phyloP scores from a whole-genome alignment of 2,797 vertebrate genomes.

The Poeciliopsis infans region DNA sequence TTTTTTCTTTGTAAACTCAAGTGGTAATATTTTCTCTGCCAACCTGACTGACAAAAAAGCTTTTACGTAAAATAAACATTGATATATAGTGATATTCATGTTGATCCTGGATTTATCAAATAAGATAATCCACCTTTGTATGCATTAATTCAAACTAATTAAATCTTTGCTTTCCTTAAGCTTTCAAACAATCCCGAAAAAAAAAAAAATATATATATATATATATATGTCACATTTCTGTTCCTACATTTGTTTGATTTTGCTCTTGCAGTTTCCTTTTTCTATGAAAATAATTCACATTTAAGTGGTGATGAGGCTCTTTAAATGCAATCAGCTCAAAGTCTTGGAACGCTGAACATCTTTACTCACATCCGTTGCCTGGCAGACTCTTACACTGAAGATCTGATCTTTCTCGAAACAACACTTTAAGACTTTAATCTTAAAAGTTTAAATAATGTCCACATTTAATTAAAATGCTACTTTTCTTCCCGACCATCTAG shows the following conservation, averaged over 20 bases:
- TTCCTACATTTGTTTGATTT: not conserved
- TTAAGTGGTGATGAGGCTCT: constrained; percentile 4
- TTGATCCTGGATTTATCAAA: not conserved
- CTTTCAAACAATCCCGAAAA: not conserved
- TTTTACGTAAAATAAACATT: not conserved
- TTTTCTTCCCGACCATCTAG: not conserved
- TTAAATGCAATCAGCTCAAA: constrained; percentile 22
- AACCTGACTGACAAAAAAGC: not conserved
- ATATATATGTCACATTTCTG: not conserved
- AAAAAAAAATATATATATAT: not conserved
- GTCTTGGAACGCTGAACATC: constrained; percentile 3
- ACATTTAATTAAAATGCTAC: not conserved
- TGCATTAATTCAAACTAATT: not conserved
- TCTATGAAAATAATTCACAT: constrained; percentile 2
- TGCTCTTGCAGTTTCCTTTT: not conserved
- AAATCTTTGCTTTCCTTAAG: not conserved
- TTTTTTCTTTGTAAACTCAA: not conserved
- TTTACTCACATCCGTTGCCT: not conserved
- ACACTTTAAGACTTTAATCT: not conserved
- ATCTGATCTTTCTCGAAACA: constrained; percentile 4
- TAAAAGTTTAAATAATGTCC: not conserved
- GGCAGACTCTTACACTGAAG: not conserved
- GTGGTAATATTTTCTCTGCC: not conserved
- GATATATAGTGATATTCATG: not conserved
- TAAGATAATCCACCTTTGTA: not conserved